phyloP scores from a whole-genome alignment of 2,113 vertebrate genomes.

The Malurus alboscapulatus region DNA sequence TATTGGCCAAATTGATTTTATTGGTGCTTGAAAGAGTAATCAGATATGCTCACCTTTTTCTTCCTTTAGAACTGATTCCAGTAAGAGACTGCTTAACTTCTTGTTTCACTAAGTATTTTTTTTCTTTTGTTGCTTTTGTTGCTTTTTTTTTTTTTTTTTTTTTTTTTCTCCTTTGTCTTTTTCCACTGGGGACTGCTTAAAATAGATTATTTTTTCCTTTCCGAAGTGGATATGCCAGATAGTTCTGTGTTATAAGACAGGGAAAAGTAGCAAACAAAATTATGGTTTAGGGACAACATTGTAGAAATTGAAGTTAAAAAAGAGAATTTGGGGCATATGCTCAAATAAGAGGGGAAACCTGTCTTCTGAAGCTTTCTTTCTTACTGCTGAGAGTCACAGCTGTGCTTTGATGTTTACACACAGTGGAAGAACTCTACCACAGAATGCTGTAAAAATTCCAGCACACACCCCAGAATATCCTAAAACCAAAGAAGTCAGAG shows the following conservation, averaged over 20 bases:
- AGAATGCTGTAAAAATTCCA: neutral
- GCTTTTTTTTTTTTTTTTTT: neutral
- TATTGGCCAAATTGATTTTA: neutral
- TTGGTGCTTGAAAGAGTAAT: neutral
- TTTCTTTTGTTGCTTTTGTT: neutral
- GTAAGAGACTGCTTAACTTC: neutral
- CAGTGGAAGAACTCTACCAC: neutral
- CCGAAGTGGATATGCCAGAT: neutral
- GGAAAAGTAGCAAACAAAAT: neutral
- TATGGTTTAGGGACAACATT: neutral
- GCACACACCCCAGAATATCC: neutral
- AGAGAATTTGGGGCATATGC: neutral
- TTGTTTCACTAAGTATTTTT: neutral
- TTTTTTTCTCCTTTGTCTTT: neutral
- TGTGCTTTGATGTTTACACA: neutral
- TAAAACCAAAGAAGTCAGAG: neutral
- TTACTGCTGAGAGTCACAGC: neutral
- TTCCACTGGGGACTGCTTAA: neutral
- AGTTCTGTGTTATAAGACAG: neutral
- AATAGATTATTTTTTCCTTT: neutral
- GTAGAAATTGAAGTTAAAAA: neutral
- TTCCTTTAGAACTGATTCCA: neutral
- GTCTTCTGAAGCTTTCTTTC: neutral
- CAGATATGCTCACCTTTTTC: neutral
- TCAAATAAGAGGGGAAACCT: neutral